Base-by-base conservation (phyloP, 2,797 vertebrate genomes). In the Danio jaintianensis region DNA sequence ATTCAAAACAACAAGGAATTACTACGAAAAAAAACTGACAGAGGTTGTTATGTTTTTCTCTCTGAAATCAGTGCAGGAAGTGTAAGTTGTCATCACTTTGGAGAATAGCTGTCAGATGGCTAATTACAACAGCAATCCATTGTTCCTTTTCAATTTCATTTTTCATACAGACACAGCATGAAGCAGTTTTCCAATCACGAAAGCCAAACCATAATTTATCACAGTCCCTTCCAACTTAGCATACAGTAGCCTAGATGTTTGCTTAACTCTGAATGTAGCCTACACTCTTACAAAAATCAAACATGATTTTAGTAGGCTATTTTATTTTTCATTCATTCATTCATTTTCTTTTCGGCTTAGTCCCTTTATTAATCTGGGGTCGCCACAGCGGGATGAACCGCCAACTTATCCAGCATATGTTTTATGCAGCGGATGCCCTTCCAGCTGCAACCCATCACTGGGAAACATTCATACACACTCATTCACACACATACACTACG, bases 131-230 rank as follows among this genome's bases (percentile, higher is more conserved):
- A 75, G 11, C n/a, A 12, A 53, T 6, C 50, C 58, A 52, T 40
- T 50, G 16, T 63, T 52, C 11, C 5, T 63, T 50, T 20, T 40
- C 11, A 6, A 13, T 50, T 61, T 75, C 9, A 43, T 55, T 66
- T 71, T 61, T 61, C 58, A 61, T 36, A 67, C 8, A 6, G 50
- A 43, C 38, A 29, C 62, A 56, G 8, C 16, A 55, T 67, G 50
- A 45, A 5, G 40, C 15, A 15, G n/a, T 16, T 22, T 55, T 10
- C n/a, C 7, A 38, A 7, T 12, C n/a, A 12, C 0, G 36, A 55
- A 2, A 55, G 3, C 9, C 7, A 70, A 18, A 13, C 16, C 10
- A 18, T 18, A n/a, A n/a, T 47, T 47, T 16, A 38, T 47, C 10
- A 29, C 16, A 48, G 8, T 20, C 7, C 71, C 48, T 12, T 70